phyloP scores from a whole-genome alignment of 2,797 vertebrate genomes.

The Decapterus maruadsi region DNA sequence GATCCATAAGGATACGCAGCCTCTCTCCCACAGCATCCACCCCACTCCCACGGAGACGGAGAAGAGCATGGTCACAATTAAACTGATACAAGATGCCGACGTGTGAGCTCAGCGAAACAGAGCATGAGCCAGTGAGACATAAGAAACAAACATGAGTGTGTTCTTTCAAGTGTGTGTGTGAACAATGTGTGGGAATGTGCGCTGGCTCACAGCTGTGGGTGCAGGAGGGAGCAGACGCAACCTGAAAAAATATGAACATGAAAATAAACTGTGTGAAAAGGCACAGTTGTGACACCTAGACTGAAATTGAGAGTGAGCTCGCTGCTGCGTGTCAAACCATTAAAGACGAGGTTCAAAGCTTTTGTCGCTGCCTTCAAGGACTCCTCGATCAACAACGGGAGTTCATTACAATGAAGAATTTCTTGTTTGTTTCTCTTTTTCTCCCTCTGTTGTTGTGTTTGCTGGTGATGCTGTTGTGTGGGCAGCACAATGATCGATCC shows the following conservation, averaged over 20 bases:
- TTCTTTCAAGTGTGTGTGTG: not conserved
- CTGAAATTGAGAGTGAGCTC: not conserved
- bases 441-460: conserved; percentile 20
- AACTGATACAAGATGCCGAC: conserved; percentile 34
- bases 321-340: not conserved
- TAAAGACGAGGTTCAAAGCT: not conserved
- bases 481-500: conserved; percentile 60
- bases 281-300: conserved; percentile 15
- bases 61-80: conserved; percentile 33
- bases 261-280: conserved; percentile 31
- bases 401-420: not conserved
- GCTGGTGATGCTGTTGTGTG: conserved; percentile 50
- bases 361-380: conserved; percentile 7
- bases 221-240: conserved; percentile 29
- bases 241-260: conserved; percentile 20
- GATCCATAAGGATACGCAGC: conserved; percentile 29
- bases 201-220: conserved; percentile 52
- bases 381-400: not conserved
- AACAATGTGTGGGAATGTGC: conserved; percentile 46
- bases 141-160: conserved; percentile 30
- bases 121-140: conserved; percentile 36
- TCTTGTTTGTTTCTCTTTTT: conserved; percentile 14
- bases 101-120: conserved; percentile 20
- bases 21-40: conserved; percentile 28
- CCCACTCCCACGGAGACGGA: conserved; percentile 20